phyloP scores from a whole-genome alignment of 2,888 invertebrate species.

The Cantharis rufa region DNA sequence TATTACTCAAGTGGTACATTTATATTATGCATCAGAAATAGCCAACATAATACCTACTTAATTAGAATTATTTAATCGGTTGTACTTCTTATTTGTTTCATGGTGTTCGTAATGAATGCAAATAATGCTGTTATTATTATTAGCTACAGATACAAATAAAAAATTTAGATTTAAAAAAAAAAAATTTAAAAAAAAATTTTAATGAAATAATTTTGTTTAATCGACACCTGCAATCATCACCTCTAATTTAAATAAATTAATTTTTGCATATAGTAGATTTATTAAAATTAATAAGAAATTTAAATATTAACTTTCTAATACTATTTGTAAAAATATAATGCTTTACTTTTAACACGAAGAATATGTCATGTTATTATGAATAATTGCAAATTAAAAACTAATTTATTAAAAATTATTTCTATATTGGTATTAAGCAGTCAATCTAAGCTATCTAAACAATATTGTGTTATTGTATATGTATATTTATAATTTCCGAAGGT shows the following conservation, averaged over 20 bases:
- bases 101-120: not conserved
- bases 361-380: not conserved
- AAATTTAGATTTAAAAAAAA: not conserved
- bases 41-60: not conserved
- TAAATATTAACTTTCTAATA: not conserved
- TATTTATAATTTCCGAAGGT: not conserved
- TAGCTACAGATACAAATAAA: not conserved
- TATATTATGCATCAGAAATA: not conserved
- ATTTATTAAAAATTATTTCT: not conserved
- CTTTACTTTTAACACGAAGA: not conserved
- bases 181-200: not conserved
- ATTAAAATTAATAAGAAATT: not conserved
- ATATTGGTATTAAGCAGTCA: not conserved
- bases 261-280: not conserved
- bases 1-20: not conserved
- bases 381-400: not conserved
- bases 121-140: not conserved
- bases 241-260: not conserved
- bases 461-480: not conserved
- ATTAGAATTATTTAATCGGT: not conserved
- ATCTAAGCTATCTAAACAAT: not conserved
- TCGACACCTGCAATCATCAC: not conserved
- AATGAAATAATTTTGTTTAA: not conserved
- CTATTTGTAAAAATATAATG: not conserved
- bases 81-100: not conserved